Evolutionary conservation across 2,113 vertebrate species (phyloP), one percentile per base, ranked within the genome.

Genomic region (Tachysurus fulvidraco): DNA sequence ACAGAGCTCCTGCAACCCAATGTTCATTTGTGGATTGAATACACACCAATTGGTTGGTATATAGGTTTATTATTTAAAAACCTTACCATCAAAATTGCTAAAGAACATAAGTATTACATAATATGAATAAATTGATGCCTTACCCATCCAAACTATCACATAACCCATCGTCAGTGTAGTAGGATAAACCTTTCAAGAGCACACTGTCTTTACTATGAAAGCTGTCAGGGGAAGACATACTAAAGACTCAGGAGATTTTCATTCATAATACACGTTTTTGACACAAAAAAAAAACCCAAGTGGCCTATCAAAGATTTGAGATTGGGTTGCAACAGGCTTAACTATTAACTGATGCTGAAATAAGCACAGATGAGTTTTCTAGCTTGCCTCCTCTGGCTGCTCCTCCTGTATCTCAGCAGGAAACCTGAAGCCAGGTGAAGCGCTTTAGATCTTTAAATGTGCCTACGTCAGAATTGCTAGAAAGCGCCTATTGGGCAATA

Each of bases 101-200:
- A 19, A 1, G 17, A 79, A 7, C 50, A 54, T 6, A 52, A 55
- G 0, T 36, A 21, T 36, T 30, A 6, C 8, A n/a, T 28, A 16
- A 0, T 8, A 60, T 80, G 11, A 59, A 60, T 14, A 60, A 12
- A 80, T 5, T 2, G 5, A 30, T 57, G 3, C 60, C 84, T 83
- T 87, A 92, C 92, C 90, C 92, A 14, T 92, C 91, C 83, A 91
- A 84, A 84, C 89, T 91, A 16, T 92, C 92, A 77, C 88, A 89
- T 13, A 90, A 78, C 11, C 88, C 87, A 41, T 92, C 92, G 9
- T 91, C 92, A 9, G 83, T 88, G 79, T 54, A 91, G 13, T 83
- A 86, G 62, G 79, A 83, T 0, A 23, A 81, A 5, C 80, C 76
- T 50, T 86, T 86, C n/a, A 87, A 85, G 0, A 21, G 62, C 65